Evolutionary conservation across 2,797 vertebrate species (phyloP), one percentile per base, ranked within the genome.

Genomic region (Ispidina picta): DNA sequence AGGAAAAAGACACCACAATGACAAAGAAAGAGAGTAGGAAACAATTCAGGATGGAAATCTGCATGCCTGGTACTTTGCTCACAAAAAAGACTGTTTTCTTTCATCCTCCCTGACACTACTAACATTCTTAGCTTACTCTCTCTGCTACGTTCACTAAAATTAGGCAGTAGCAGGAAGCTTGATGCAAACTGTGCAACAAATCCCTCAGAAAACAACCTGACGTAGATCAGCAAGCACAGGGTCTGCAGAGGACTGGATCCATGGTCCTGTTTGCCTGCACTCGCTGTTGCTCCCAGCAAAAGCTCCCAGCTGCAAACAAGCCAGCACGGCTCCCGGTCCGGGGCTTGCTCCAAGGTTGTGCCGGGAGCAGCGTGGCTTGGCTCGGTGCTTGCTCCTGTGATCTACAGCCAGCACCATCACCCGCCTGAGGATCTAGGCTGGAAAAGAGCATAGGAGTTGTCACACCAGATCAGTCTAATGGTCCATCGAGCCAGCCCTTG

Each of bases 211-310:
- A 80, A 51, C 51, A 68, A 23, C 13, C 20, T 51, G 23, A 23
- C 12, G 52, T 37, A 43, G 13, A 22, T 6, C 46, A 37, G 10
- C 39, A 86, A 48, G 8, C 15, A 21, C 6, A 54, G 17, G 12
- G 7, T 54, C 49, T 54, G 21, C 44, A 39, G 35, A 55, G 31
- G 25, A 19, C 11, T 58, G 44, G 20, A 43, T 49, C 55, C 6
- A 1, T 6, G 8, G 44, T 29, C 15, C 35, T 10, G 2, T 56
- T 60, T 44, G 21, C 22, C 62, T 2, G 5, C 20, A 26, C 10
- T 18, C 2, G 0, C 22, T 7, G 13, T 33, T 5, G 8, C 17
- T 69, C 31, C 54, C 43, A 58, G n/a, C n/a, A 31, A 0, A 1
- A 60, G 4, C 16, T 78, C 51, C 66, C 70, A 64, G 59, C 29